Evolutionary conservation across 2,888 invertebrate genomes (phyloP).

Genomic region (Andrena chrysosceles): DNA sequence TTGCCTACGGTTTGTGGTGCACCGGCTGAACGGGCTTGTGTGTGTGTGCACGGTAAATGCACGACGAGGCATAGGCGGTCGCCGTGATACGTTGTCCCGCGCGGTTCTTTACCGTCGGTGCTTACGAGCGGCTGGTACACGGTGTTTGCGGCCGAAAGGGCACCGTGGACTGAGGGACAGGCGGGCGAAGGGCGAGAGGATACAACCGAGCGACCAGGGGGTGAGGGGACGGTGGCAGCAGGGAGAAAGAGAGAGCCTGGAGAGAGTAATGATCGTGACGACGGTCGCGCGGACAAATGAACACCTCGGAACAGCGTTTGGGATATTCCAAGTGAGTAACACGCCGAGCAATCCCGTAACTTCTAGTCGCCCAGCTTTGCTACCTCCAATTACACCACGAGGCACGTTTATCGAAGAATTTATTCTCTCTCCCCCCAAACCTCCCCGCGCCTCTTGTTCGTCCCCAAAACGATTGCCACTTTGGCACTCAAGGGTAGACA

Average conservation of each 20-base stretch:
- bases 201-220: conserved; percentile 11
- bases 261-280: conserved; percentile 77
- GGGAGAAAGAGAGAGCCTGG: conserved; percentile 46
- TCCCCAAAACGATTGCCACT: not conserved
- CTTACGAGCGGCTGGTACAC: conserved; percentile 52
- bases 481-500: not conserved
- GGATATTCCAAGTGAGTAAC: conserved; percentile 83
- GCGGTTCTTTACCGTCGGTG: conserved; percentile 61
- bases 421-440: not conserved
- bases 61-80: conserved; percentile 39
- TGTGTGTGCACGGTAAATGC: conserved; percentile 39
- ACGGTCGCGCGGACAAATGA: conserved; percentile 80
- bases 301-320: conserved; percentile 83
- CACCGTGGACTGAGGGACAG: conserved; percentile 31
- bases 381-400: not conserved
- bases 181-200: conserved; percentile 10
- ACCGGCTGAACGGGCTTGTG: conserved; percentile 34
- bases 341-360: not conserved
- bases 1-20: conserved; percentile 44
- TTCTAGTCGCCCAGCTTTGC: not conserved
- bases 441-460: not conserved
- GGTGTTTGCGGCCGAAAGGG: conserved; percentile 62
- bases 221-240: conserved; percentile 40
- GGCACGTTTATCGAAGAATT: not conserved
- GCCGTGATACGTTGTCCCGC: conserved; percentile 42